phyloP scores from a whole-genome alignment of 2,113 vertebrate genomes.

The Pitta sordida region DNA sequence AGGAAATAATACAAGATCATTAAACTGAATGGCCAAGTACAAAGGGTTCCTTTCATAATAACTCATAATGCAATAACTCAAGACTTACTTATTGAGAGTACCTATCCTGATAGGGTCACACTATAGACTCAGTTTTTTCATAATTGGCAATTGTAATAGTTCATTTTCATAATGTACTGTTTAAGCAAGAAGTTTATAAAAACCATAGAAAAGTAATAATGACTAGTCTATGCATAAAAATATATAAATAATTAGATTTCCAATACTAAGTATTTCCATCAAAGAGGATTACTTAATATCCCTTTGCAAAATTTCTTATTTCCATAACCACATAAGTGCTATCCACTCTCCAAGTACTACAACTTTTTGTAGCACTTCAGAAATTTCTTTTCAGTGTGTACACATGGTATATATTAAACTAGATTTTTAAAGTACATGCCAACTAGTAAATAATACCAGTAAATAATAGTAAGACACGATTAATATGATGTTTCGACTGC shows the following conservation, averaged over 20 bases:
- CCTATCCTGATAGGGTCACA: conserved; percentile 62
- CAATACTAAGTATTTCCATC: conserved; percentile 47
- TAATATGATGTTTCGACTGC: not conserved
- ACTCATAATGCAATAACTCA: conserved; percentile 71
- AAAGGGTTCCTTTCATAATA: conserved; percentile 67
- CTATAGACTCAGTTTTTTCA: conserved; percentile 56
- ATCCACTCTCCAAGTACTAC: not conserved
- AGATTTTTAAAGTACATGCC: not conserved
- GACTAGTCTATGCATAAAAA: conserved; percentile 47
- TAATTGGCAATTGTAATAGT: conserved; percentile 44
- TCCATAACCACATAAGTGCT: conserved; percentile 45
- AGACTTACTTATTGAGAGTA: conserved; percentile 57
- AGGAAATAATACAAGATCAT: conserved; percentile 76
- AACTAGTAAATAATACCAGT: conserved; percentile 27
- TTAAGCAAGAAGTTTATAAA: conserved; percentile 65
- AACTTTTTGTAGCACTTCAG: conserved; percentile 1
- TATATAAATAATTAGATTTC: conserved; percentile 51
- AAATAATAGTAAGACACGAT: not conserved
- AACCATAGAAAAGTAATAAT: conserved; percentile 60
- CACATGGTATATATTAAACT: conserved; percentile 11
- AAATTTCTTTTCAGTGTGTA: not conserved
- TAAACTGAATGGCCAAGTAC: conserved; percentile 69
- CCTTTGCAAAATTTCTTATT: conserved; percentile 41
- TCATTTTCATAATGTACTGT: conserved; percentile 69
- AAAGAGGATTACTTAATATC: conserved; percentile 56